Conservation (phyloP, 2,797 vertebrate species). For the Sternotherus odoratus region DNA sequence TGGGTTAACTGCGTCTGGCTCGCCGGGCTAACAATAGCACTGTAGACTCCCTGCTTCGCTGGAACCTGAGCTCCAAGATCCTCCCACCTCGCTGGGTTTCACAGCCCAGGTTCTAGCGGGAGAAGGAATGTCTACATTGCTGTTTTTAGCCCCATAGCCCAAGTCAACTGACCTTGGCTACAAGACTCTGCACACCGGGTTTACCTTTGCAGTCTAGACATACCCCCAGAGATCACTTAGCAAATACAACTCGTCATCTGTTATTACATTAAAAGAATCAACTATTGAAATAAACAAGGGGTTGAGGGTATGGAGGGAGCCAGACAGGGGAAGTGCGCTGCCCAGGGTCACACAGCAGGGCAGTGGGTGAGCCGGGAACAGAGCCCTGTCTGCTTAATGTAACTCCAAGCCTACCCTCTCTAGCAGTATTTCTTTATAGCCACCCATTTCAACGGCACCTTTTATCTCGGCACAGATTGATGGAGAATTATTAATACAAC, state of each 20-base stretch:
- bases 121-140: background rate
- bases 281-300: background rate
- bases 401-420: background rate
- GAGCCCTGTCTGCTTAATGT: background rate
- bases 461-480: background rate
- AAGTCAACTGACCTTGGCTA: background rate
- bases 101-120: too few relatives aligned
- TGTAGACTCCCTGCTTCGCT: too few relatives aligned
- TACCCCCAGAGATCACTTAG: background rate
- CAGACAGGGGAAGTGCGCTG: background rate
- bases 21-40: too few relatives aligned
- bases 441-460: background rate
- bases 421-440: background rate
- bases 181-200: background rate
- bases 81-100: too few relatives aligned
- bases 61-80: too few relatives aligned
- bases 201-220: background rate
- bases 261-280: background rate
- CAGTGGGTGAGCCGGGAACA: background rate
- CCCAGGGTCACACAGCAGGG: background rate
- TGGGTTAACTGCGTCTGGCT: too few relatives aligned
- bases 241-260: background rate
- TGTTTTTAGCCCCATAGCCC: background rate
- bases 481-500: background rate
- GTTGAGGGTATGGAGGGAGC: background rate